Base-by-base conservation (phyloP, 2,888 invertebrate genomes). In the Pilophorus perplexus region DNA sequence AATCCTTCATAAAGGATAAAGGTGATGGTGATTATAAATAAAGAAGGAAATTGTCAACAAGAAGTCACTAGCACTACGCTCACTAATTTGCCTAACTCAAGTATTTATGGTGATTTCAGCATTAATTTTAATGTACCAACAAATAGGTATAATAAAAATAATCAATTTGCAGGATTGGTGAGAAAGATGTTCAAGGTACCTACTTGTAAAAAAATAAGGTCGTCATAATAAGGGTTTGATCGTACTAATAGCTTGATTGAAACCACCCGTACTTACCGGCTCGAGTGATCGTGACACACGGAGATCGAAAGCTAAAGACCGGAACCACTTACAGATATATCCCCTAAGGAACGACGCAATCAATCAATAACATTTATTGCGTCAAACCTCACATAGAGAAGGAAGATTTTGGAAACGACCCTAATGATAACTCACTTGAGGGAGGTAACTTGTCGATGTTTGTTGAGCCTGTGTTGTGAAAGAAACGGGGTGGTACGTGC, bases 401-500 rank as follows among this genome's bases (percentile, higher is more conserved):
- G 23, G 12, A 22, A 22, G 25, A 46, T n/a, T 20, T 6, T 4
- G 10, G 3, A 16, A 42, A 42, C 42, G 22, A 28, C n/a, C n/a
- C n/a, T n/a, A n/a, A n/a, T n/a, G n/a, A n/a, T n/a, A 28, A 52
- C 33, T 33, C 52, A 52, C 52, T 46, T 28, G 52, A 23, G 12
- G 28, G 2, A 28, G 52, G 52, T 27, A 16, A 25, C 28, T 16
- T 3, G 38, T 25, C 38, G 40, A 22, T 55, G 38, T 55, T 38
- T 55, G 38, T 22, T 20, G 55, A 55, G 55, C 20, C 55, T 37
- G 12, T 55, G 55, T 55, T 38, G 59, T 20, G 55, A 55, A 33
- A 37, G n/a, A 20, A 16, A 55, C 23, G 33, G 40, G 37, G 44
- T 27, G 18, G 23, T 46, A 62, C 62, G 59, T 62, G 62, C 62